phyloP scores from a whole-genome alignment of 1,140 invertebrate genomes.

The Habropoda laboriosa region DNA sequence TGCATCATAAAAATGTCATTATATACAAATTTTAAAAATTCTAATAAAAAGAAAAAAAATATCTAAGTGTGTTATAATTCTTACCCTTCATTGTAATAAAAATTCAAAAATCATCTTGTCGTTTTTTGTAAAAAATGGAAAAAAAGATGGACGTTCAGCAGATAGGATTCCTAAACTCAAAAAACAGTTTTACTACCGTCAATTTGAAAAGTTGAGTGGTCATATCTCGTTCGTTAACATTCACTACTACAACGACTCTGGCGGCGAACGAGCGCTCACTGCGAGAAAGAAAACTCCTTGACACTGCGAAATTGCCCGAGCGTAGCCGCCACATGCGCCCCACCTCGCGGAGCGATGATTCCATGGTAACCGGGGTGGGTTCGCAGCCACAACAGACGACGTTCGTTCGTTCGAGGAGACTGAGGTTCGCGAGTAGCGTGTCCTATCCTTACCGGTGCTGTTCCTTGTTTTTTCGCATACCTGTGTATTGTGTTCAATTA shows the following conservation, averaged over 20 bases:
- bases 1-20: slow-evolving; percentile 13
- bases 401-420: slow-evolving; percentile 46
- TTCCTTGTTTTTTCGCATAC: neutral
- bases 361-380: slow-evolving; percentile 74
- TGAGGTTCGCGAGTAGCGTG: slow-evolving; percentile 11
- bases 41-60: slow-evolving; percentile 23
- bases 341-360: slow-evolving; percentile 56
- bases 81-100: neutral
- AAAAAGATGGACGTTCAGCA: neutral
- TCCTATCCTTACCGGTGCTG: slow-evolving; percentile 8
- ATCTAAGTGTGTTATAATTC: slow-evolving; percentile 1
- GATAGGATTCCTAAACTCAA: neutral
- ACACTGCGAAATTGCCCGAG: slow-evolving; percentile 25
- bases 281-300: slow-evolving; percentile 20
- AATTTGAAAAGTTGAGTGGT: neutral
- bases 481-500: slow-evolving; percentile 24
- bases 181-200: neutral
- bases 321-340: slow-evolving; percentile 19
- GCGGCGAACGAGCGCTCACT: neutral
- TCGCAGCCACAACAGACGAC: slow-evolving; percentile 65
- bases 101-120: neutral
- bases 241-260: neutral
- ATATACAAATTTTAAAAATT: slow-evolving; percentile 28
- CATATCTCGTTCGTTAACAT: neutral
- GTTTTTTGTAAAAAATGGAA: no score